phyloP scores from a whole-genome alignment of 1,140 invertebrate genomes.

The Dendrolimus punctatus region DNA sequence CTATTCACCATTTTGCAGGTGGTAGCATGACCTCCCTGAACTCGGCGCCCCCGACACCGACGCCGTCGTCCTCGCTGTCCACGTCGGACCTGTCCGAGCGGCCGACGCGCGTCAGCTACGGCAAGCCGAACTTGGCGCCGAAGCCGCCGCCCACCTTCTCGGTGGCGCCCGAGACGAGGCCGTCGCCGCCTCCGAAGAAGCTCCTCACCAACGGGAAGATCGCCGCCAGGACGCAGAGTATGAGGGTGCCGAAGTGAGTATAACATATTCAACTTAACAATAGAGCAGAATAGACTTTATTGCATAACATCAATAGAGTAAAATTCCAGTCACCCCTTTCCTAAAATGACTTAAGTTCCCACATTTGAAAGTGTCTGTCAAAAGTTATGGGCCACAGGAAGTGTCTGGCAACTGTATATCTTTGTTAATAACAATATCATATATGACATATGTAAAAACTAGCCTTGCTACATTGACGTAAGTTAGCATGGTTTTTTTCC shows the following conservation, averaged over 20 bases:
- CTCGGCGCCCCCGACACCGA: slow-evolving; percentile 36
- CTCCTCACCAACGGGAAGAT: slow-evolving; percentile 65
- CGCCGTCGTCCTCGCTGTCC: slow-evolving; percentile 41
- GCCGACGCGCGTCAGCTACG: slow-evolving; percentile 51
- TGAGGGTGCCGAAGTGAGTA: slow-evolving; percentile 65
- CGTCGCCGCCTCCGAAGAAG: slow-evolving; percentile 66
- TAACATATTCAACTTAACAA: not conserved
- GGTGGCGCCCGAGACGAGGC: slow-evolving; percentile 43
- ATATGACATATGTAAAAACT: too few species aligned
- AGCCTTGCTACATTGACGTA: too few species aligned
- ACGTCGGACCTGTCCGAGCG: slow-evolving; percentile 52
- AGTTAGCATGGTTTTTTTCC: too few species aligned
- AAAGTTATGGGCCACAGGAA: too few species aligned
- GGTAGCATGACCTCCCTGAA: slow-evolving; percentile 59
- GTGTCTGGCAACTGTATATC: too few species aligned
- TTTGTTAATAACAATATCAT: too few species aligned
- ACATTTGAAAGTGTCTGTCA: too few species aligned
- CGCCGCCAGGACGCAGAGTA: slow-evolving; percentile 69
- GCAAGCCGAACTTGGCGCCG: slow-evolving; percentile 73
- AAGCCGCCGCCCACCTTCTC: slow-evolving; percentile 60
- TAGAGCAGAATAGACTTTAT: too few species aligned
- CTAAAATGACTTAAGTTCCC: too few species aligned
- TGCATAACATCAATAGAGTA: too few species aligned
- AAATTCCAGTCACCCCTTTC: too few species aligned
- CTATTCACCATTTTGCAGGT: slow-evolving; percentile 23